Evolutionary conservation across 92 coral and sea anemone species (phyloP).

Genomic region (Siderastrea siderea): DNA sequence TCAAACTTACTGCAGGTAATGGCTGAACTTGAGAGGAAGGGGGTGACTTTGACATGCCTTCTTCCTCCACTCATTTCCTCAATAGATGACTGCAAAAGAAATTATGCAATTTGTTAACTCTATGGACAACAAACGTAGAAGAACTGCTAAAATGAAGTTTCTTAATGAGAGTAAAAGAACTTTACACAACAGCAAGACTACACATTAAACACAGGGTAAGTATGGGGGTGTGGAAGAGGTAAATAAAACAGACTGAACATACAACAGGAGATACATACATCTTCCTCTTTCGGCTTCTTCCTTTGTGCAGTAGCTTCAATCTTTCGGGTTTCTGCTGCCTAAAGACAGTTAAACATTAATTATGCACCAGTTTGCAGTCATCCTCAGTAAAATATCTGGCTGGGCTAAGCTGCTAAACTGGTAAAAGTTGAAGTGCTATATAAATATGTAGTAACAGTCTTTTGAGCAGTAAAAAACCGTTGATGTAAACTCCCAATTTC

Average conservation of each 20-base stretch:
- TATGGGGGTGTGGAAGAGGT: neutral
- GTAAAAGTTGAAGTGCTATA: constrained; percentile 8
- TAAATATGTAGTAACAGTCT: neutral
- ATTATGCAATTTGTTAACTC: neutral
- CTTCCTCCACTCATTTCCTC: constrained; percentile 28
- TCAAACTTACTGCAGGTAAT: constrained; percentile 6
- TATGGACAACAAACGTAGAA: neutral
- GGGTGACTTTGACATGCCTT: constrained; percentile 17
- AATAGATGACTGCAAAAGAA: constrained; percentile 10
- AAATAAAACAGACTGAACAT: neutral
- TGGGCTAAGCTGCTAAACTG: constrained; percentile 5
- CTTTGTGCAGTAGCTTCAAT: constrained; percentile 1
- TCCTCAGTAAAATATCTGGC: neutral
- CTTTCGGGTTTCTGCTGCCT: constrained; percentile 9
- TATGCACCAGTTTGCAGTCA: neutral
- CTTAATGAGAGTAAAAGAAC: constrained; percentile 9
- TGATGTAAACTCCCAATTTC: neutral
- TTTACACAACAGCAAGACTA: constrained; percentile 15
- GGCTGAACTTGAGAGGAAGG: constrained; percentile 43
- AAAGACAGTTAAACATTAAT: constrained; percentile 6
- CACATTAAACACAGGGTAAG: constrained; percentile 21
- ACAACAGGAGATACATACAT: constrained; percentile 22
- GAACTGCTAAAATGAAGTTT: neutral
- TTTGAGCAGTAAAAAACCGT: neutral
- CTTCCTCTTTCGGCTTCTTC: neutral